A percentile compares a stretch with the other conserved stretches of the same genome.
Evolutionary conservation across 2,888 invertebrate genomes (phyloP).

Genomic region (Oscheius sp.): DNA sequence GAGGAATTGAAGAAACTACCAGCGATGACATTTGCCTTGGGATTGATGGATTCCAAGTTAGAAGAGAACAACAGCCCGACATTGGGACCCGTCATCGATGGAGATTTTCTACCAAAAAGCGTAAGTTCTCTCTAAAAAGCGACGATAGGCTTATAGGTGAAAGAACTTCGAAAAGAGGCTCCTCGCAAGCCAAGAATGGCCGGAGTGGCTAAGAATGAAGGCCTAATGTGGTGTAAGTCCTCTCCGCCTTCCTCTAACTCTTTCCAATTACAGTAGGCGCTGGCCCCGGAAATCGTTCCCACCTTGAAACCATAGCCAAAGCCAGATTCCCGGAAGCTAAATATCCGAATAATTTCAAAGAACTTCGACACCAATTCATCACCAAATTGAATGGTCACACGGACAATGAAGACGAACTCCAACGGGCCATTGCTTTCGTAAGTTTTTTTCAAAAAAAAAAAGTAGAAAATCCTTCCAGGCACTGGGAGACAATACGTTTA

Average conservation of each 20-base stretch:
- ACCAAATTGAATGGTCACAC: background rate
- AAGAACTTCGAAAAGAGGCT: constrained; percentile 38
- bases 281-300: background rate
- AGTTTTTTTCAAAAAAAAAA: too few species aligned
- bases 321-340: background rate
- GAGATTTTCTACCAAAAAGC: constrained; percentile 36
- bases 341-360: background rate
- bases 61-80: background rate
- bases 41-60: constrained; percentile 15
- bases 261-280: background rate
- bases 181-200: constrained; percentile 45
- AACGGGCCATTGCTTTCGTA: constrained; percentile 1
- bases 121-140: constrained; percentile 3
- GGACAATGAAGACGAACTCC: background rate
- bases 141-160: background rate
- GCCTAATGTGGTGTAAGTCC: constrained; percentile 28
- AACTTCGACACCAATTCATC: background rate
- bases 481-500: constrained; percentile 9
- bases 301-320: background rate
- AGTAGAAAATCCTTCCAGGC: constrained; percentile 16
- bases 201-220: constrained; percentile 43
- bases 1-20: constrained; percentile 39
- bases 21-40: constrained; percentile 39
- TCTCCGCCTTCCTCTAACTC: background rate
- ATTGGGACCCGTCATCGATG: constrained; percentile 27